Evolutionary conservation across 2,113 vertebrate species (phyloP), one percentile per base, ranked within the genome.

Genomic region (Apodemus speciosus): DNA sequence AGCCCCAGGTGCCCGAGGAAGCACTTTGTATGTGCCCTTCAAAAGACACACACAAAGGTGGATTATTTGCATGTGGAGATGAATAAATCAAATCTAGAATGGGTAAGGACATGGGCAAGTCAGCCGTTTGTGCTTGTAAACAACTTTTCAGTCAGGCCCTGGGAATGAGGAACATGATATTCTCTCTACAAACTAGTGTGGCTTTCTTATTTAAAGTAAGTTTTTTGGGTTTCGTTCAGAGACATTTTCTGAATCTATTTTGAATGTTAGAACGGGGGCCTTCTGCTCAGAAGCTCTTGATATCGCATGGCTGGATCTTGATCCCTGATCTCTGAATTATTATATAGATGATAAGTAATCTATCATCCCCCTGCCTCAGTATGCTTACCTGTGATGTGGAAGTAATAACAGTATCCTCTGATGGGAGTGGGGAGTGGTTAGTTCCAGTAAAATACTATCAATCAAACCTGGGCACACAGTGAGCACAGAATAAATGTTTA

Each of bases 171-270:
- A 92, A 86, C 43, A 58, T 85, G 89, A 85, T 87, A 89, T 72
- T 66, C 80, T 93, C 90, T 94, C 75, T 93, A 60, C 79, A 95
- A 93, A 96, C 53, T 53, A 53, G 15, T 95, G 73, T 95, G 91
- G 73, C 88, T 96, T 97, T 93, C 93, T 93, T 90, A 92, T 81
- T 96, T 89, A 60, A 94, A 97, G 53, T 88, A 85, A 46, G 25
- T 53, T 89, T 94, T 89, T 95, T 90, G 38, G 51, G 89, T 84
- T 96, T 95, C 94, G 91, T 94, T 92, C 91, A 90, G 85, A 95
- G 60, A 87, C 51, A 68, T 91, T 84, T 91, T 89, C 56, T 88
- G 58, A 89, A 76, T 97, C 89, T 89, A 72, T 93, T 90, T 93
- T 89, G 80, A 84, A 93, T 89, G 46, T 68, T 91, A 30, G 23